Conservation (phyloP, 2,888 invertebrate genomes). For the Scaptomyza reducta region DNA sequence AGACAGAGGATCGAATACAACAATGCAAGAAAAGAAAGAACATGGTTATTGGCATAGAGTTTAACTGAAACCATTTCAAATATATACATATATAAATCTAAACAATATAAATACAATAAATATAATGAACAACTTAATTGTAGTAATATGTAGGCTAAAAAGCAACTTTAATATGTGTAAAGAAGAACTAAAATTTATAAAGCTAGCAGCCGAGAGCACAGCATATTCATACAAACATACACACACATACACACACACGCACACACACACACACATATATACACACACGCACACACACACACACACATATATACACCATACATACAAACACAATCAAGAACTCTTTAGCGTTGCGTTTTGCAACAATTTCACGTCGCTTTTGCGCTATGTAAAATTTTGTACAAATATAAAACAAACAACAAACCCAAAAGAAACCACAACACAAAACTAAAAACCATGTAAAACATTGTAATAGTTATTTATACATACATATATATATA, state of each 20-base stretch:
- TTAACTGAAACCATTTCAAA: slow-evolving; percentile 66
- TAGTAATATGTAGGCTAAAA: slow-evolving; percentile 73
- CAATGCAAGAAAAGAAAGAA: slow-evolving; percentile 12
- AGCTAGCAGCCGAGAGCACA: slow-evolving; percentile 54
- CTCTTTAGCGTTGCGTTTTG: slow-evolving; percentile 66
- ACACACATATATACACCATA: slow-evolving; percentile 14
- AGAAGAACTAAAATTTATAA: slow-evolving; percentile 24
- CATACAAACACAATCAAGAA: slow-evolving; percentile 40
- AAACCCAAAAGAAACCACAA: slow-evolving; percentile 20
- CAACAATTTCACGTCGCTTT: slow-evolving; percentile 71
- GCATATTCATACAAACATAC: no score
- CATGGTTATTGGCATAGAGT: slow-evolving; percentile 54
- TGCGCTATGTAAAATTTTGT: slow-evolving; percentile 79
- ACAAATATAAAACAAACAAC: slow-evolving; percentile 48
- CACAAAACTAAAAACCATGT: slow-evolving; percentile 50
- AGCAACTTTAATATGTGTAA: slow-evolving; percentile 46
- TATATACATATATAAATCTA: slow-evolving; percentile 41
- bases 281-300: slow-evolving; percentile 18
- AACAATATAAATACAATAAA: slow-evolving; percentile 39
- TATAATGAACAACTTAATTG: slow-evolving; percentile 53
- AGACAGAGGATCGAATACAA: slow-evolving; percentile 1
- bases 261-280: slow-evolving; percentile 21
- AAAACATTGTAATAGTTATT: slow-evolving; percentile 51
- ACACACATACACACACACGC: slow-evolving; percentile 14
- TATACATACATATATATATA: neutral